A percentile compares a stretch with the other conserved stretches of the same genome.
Evolutionary conservation across 2,113 vertebrate genomes (phyloP).

Genomic region (Eulacestoma nigropectus): DNA sequence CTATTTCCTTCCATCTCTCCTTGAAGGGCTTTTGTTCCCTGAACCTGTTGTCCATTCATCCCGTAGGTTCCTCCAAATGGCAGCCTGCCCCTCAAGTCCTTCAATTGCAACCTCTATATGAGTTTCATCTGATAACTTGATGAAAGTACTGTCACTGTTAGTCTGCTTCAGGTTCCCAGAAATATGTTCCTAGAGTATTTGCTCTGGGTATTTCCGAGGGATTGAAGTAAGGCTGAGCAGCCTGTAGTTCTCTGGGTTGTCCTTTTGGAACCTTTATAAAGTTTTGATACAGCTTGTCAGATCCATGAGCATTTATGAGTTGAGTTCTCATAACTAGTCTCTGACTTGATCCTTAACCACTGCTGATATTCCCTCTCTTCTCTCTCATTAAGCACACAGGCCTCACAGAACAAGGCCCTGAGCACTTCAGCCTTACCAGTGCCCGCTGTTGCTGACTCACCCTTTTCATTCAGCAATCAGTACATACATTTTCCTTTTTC

Average conservation of each 20-base stretch:
- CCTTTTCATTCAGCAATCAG: background rate
- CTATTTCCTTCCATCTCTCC: background rate
- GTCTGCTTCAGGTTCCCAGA: background rate
- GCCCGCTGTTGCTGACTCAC: background rate
- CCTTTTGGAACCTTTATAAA: background rate
- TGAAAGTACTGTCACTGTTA: background rate
- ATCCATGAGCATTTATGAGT: background rate
- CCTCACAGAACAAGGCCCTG: background rate
- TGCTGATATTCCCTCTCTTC: background rate
- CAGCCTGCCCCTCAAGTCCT: background rate
- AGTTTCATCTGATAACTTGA: background rate
- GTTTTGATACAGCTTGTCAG: background rate
- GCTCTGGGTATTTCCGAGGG: background rate
- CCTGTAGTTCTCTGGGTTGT: background rate
- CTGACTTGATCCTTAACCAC: background rate
- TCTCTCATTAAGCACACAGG: background rate
- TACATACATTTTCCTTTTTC: background rate
- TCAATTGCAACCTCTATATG: background rate
- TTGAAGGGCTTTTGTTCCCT: background rate
- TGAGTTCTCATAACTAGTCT: background rate
- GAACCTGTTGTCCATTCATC: background rate
- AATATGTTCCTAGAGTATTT: background rate
- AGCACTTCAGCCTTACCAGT: background rate
- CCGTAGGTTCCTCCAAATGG: background rate
- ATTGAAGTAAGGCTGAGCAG: background rate